phyloP scores from a whole-genome alignment of 2,113 vertebrate genomes.

The Pluvianellus socialis region DNA sequence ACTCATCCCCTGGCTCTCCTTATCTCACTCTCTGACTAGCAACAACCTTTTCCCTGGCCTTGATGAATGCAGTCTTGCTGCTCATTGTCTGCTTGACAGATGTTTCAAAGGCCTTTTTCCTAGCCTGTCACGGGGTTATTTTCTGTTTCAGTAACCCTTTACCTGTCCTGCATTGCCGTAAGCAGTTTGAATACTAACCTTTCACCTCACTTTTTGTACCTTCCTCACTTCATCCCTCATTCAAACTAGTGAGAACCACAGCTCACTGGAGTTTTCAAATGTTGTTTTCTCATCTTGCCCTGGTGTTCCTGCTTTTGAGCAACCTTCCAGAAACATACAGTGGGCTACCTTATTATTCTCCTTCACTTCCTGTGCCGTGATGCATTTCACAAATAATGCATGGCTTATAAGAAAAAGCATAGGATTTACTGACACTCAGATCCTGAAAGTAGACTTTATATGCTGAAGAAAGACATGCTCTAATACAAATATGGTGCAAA shows the following conservation, averaged over 20 bases:
- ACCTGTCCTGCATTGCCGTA: not conserved
- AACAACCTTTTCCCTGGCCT: not conserved
- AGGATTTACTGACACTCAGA: not conserved
- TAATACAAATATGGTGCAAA: not conserved
- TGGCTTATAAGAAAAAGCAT: not conserved
- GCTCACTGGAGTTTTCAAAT: not conserved
- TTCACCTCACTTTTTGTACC: not conserved
- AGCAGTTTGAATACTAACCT: not conserved
- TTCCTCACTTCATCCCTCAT: not conserved
- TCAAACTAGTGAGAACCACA: not conserved
- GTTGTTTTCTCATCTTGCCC: not conserved
- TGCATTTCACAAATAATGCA: not conserved
- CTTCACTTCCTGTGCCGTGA: not conserved
- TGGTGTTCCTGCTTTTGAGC: not conserved
- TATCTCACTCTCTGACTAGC: not conserved
- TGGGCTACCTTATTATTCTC: not conserved
- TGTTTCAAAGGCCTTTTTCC: not conserved
- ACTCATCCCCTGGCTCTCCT: not conserved
- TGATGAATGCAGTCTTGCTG: not conserved
- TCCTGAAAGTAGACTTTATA: not conserved
- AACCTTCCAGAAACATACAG: not conserved
- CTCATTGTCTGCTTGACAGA: not conserved
- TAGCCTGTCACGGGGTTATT: not conserved
- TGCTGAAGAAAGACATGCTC: not conserved
- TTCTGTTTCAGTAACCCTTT: not conserved